Evolutionary conservation across 2,113 vertebrate genomes (phyloP), one percentile per base, ranked within the genome.

Genomic region (Azemiops feae): DNA sequence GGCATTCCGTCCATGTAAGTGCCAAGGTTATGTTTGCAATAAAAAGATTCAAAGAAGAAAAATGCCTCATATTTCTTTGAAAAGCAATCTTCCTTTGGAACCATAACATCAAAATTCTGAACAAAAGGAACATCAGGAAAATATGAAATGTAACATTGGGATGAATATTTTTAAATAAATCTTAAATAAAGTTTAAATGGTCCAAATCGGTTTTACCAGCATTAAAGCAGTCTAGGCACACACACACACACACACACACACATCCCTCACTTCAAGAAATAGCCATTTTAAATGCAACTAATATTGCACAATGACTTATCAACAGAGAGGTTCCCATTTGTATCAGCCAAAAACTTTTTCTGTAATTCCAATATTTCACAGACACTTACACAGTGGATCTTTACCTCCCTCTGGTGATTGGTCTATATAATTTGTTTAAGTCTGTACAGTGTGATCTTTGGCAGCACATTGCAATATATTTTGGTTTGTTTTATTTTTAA

Each of bases 341-440:
- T 58, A 93, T n/a, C 39, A 90, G 23, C 74, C 4, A 60, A 81
- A 90, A 90, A 87, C 20, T 2, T 52, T 86, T 86, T 39, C 30
- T 86, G 5, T 30, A 86, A 10, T 54, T 81, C 25, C 50, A 14
- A 88, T 25, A 11, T 88, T n/a, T 58, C 50, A 30, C 18, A 47
- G 54, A 60, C 30, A 23, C 8, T 64, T 30, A 43, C 39, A 87
- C 43, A 27, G n/a, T 90, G 88, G 74, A 90, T 86, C 92, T 93
- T 90, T 90, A 90, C 52, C 89, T 93, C 92, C 92, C 92, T 93
- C 92, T 93, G 92, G 54, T 93, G 92, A 87, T 90, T 86, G 88
- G 20, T 86, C 54, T 43, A 27, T 34, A 85, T 89, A 87, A 90
- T 45, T 86, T 86, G 25, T 92, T 89, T 81, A 88, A 92, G 55